A percentile compares a stretch with the other conserved stretches of the same genome.
Evolutionary conservation across 2,797 vertebrate species (phyloP).

Genomic region (Choloepus didactylus): DNA sequence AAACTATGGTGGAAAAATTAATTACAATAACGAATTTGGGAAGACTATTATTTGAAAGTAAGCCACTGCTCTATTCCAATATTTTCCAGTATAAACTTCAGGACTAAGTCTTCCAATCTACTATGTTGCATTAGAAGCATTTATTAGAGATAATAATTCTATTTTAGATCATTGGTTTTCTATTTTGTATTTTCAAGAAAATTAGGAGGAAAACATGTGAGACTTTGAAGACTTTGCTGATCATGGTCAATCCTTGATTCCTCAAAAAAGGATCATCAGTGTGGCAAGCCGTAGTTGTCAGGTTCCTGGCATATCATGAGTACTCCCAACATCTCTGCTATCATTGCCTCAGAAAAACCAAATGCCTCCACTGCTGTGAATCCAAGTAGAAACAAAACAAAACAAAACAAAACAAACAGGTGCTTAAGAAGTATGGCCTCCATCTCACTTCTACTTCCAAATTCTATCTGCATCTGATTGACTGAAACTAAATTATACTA

Average conservation of each 20-base stretch:
- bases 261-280: background rate
- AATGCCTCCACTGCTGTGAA: background rate
- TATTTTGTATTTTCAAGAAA: background rate
- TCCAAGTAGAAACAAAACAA: background rate
- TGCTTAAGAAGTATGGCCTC: background rate
- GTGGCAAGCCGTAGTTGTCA: background rate
- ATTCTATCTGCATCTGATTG: background rate
- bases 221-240: background rate
- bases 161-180: background rate
- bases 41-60: conserved; percentile 4
- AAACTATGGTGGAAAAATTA: background rate
- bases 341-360: background rate
- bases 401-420: too few relatives aligned
- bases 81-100: background rate
- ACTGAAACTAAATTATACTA: background rate
- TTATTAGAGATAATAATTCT: background rate
- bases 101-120: background rate
- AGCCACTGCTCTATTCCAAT: background rate
- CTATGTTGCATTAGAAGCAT: background rate
- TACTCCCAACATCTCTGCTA: background rate
- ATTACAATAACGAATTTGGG: background rate
- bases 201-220: background rate
- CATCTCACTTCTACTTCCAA: background rate
- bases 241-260: background rate
- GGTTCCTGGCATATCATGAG: background rate